Percentiles rank a stretch among this genome's conserved stretches.
These are phyloP conservation scores for Bombus difficillimus DNA, from an alignment of 1,140 invertebrate genomes.

Conservation along the genomic window DNA sequence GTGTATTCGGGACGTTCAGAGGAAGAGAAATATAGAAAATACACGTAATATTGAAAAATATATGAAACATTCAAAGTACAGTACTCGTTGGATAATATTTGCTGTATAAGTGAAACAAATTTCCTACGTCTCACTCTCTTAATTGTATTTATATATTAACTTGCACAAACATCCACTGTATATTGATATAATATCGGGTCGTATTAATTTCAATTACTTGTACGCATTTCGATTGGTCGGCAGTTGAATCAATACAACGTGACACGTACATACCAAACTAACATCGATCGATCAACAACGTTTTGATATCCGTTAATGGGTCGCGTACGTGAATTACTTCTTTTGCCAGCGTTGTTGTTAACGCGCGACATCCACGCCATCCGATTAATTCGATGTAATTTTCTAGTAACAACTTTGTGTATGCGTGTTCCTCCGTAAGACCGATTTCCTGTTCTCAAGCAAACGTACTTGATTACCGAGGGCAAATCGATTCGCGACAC, in stretches of 20 bases:
- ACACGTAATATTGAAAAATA: too few relatives aligned
- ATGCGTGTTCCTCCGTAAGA: not conserved
- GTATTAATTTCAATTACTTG: not conserved
- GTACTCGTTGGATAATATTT: too few relatives aligned
- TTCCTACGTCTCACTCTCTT: not conserved
- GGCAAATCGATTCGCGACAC: not conserved
- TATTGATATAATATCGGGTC: not conserved
- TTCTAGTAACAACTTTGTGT: conserved; percentile 15
- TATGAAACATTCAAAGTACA: too few relatives aligned
- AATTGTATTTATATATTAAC: not conserved
- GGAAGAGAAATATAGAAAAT: too few relatives aligned
- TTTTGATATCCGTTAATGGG: conserved; percentile 22
- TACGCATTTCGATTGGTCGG: not conserved
- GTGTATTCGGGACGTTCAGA: too few relatives aligned
- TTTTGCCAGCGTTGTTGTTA: not conserved
- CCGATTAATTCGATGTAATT: conserved; percentile 45
- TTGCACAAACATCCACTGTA: not conserved
- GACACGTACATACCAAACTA: not conserved
- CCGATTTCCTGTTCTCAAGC: not conserved
- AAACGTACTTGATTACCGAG: not conserved
- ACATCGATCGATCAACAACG: conserved; percentile 26
- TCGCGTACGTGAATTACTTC: not conserved
- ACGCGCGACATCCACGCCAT: conserved; percentile 27
- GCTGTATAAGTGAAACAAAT: not conserved
- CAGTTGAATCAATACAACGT: not conserved